phyloP scores from a whole-genome alignment of 2,888 invertebrate species.

The Coremacera marginata region DNA sequence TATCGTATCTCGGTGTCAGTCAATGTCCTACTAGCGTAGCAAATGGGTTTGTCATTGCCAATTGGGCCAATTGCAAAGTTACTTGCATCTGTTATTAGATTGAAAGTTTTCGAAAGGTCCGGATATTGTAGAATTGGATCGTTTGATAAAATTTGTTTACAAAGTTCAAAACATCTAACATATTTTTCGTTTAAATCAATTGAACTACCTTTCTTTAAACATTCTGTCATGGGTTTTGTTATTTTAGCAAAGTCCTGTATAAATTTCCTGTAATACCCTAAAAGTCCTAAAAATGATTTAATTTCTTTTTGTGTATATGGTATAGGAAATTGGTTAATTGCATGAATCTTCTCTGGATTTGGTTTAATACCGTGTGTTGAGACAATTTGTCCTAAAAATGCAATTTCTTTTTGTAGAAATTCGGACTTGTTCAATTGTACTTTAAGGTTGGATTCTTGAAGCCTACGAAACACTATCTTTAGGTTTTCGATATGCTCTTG shows the following conservation, averaged over 20 bases:
- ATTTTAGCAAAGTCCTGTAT: background rate
- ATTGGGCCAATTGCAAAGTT: too few species aligned
- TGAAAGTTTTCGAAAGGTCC: too few species aligned
- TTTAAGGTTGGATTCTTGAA: background rate
- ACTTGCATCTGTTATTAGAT: too few species aligned
- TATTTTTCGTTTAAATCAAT: too few species aligned
- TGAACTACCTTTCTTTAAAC: too few species aligned
- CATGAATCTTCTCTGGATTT: background rate
- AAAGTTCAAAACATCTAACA: too few species aligned
- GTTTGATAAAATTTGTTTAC: background rate
- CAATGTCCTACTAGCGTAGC: background rate
- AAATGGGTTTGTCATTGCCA: too few species aligned
- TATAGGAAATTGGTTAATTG: background rate
- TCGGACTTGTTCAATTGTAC: background rate
- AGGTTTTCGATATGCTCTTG: too few species aligned
- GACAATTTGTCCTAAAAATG: constrained; percentile 11
- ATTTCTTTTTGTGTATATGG: constrained; percentile 40
- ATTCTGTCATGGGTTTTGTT: background rate
- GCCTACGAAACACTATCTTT: background rate
- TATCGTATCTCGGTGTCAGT: background rate
- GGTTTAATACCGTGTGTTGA: background rate
- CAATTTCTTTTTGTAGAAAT: background rate
- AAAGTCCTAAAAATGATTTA: background rate
- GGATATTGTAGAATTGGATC: too few species aligned
- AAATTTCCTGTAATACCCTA: background rate